These are phyloP conservation scores for Stichodactyla helianthus DNA, from an alignment of 64 coral and sea anemone genomes.

Conservation along the genomic window DNA sequence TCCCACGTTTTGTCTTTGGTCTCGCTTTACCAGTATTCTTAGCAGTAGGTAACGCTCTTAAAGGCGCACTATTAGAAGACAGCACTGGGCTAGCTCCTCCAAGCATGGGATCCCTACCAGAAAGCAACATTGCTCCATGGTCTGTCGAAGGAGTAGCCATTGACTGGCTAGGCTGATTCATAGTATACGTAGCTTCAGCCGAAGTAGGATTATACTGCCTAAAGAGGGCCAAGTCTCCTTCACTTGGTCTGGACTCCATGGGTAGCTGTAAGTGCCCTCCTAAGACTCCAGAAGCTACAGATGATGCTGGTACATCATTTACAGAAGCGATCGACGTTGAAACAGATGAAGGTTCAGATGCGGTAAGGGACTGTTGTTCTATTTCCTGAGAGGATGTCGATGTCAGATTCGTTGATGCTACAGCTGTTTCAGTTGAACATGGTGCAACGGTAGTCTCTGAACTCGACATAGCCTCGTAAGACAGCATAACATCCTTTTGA, in stretches of 20 bases:
- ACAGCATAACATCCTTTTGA: background rate
- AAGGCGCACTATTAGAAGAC: background rate
- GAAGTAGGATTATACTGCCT: background rate
- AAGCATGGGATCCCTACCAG: slow-evolving; percentile 29
- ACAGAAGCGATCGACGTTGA: background rate
- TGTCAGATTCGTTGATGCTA: background rate
- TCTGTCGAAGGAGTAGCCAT: background rate
- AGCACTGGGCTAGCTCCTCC: slow-evolving; percentile 7
- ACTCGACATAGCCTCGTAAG: background rate
- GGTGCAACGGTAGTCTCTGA: background rate
- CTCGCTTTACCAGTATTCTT: slow-evolving; percentile 6
- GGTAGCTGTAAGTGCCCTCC: slow-evolving; percentile 8
- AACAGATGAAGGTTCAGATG: background rate
- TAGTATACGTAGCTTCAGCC: background rate
- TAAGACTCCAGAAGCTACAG: slow-evolving; percentile 13
- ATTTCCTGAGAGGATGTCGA: background rate
- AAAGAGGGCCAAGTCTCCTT: slow-evolving; percentile 13
- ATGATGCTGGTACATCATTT: background rate
- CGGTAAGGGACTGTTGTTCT: background rate
- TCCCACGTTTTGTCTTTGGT: background rate
- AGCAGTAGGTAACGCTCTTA: background rate
- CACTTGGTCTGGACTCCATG: slow-evolving; percentile 10
- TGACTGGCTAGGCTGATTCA: background rate
- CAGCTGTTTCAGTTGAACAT: background rate
- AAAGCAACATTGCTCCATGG: slow-evolving; percentile 14